Evolutionary conservation across 2,113 vertebrate genomes (phyloP), one percentile per base, ranked within the genome.

Genomic region (Centropus bengalensis): DNA sequence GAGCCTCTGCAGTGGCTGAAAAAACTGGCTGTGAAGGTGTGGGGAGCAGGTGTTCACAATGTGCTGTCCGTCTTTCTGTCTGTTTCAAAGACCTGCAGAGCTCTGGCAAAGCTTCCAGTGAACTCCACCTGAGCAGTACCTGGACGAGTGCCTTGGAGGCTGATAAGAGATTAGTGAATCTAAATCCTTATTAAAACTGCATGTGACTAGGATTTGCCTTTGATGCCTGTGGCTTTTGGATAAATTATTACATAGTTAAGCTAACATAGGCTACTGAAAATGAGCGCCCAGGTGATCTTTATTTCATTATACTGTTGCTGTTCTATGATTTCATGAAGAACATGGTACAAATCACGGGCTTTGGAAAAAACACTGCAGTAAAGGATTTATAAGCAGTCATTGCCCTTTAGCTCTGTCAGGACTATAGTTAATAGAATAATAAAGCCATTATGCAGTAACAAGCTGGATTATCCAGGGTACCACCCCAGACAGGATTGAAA

Each of bases 261-360:
- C 27, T 70, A 76, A 44, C 5, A 67, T 40, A 44, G 44, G 7
- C 60, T 86, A 30, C 51, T 91, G 7, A 77, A 80, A 85, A 45
- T 3, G 28, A 81, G 44, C 20, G n/a, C 56, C 15, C 19, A n/a
- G 36, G 24, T 95, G 60, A 88, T 83, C 64, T 56, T 51, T 81
- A 75, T 94, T 94, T 81, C n/a, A 44, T 90, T 64, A 40, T 60
- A 28, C 51, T 1, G 5, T 77, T 93, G 56, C 32, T 94, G 78
- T 74, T 80, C 87, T 89, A 22, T 88, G 85, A 21, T 85, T 93
- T 96, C 89, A 77, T 88, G 86, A 94, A 95, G 76, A 94, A 33
- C 79, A 64, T 74, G 63, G 76, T 86, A 73, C 89, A 95, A 83
- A 81, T 55, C 24, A 51, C 7, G 3, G 26, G 26, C 45, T 87